phyloP scores from a whole-genome alignment of 2,113 vertebrate genomes.

The Gobio gobio region DNA sequence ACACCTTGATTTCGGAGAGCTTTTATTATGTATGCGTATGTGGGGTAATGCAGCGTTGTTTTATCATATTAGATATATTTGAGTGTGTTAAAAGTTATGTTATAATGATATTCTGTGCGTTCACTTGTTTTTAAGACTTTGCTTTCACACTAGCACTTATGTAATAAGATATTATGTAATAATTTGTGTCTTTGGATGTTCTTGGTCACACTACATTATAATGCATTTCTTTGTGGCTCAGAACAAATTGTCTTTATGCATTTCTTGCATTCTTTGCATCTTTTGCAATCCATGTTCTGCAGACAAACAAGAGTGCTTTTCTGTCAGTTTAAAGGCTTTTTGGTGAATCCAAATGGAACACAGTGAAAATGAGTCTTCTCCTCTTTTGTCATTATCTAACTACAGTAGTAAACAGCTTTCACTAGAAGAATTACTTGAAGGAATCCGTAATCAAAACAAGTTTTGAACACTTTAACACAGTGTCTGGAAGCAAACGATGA shows the following conservation, averaged over 20 bases:
- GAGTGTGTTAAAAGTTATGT: too few species aligned
- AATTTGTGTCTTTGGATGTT: neutral
- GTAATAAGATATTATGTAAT: neutral
- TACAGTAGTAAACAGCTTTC: neutral
- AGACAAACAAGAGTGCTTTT: slow-evolving; percentile 6
- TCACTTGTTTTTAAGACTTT: neutral
- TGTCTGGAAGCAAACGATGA: neutral
- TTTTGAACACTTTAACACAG: neutral
- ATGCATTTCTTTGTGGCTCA: neutral
- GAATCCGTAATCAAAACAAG: neutral
- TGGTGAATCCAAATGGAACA: neutral
- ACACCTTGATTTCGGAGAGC: too few species aligned
- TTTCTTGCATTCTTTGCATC: slow-evolving; percentile 3
- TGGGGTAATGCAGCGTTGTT: too few species aligned
- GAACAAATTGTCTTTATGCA: neutral
- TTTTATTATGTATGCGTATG: too few species aligned
- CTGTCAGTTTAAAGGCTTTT: neutral
- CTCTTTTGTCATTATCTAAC: neutral
- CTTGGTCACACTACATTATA: neutral
- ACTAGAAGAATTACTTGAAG: neutral
- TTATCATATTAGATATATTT: too few species aligned
- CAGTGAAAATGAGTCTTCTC: neutral
- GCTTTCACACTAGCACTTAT: neutral
- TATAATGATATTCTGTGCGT: too few species aligned
- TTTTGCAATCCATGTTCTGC: neutral